These are phyloP conservation scores for Zaprionus davidi DNA, from an alignment of 1,140 invertebrate species.

Conservation along the genomic window DNA sequence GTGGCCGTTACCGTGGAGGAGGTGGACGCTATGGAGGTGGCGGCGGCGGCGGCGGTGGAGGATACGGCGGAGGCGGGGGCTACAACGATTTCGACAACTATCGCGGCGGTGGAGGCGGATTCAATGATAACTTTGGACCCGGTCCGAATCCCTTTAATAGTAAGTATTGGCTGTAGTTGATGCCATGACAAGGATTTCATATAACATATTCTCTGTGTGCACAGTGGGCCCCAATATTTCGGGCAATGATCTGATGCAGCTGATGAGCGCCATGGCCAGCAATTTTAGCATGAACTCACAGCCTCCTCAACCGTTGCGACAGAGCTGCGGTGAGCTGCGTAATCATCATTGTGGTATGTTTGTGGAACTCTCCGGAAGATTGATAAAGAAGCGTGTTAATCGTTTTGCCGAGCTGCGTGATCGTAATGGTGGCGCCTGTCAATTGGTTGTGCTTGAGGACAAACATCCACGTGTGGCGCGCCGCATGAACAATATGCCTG, in stretches of 20 bases:
- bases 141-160: slow-evolving; percentile 77
- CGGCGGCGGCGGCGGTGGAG: slow-evolving; percentile 54
- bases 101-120: slow-evolving; percentile 58
- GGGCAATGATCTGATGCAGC: slow-evolving; percentile 76
- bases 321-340: slow-evolving; percentile 84
- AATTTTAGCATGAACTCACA: slow-evolving; percentile 82
- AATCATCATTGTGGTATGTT: slow-evolving; percentile 74
- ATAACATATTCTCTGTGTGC: not conserved
- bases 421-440: slow-evolving; percentile 81
- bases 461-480: slow-evolving; percentile 81
- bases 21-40: slow-evolving; percentile 65
- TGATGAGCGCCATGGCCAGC: slow-evolving; percentile 79
- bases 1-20: slow-evolving; percentile 69
- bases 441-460: slow-evolving; percentile 84
- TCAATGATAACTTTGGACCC: slow-evolving; percentile 69
- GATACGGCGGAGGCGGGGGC: slow-evolving; percentile 52
- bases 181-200: not conserved
- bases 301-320: slow-evolving; percentile 71
- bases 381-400: slow-evolving; percentile 83
- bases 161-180: slow-evolving; percentile 36
- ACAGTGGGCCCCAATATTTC: slow-evolving; percentile 75
- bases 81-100: slow-evolving; percentile 73
- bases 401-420: slow-evolving; percentile 84
- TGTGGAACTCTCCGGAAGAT: slow-evolving; percentile 83
- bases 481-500: slow-evolving; percentile 84